Conservation (phyloP, 2,888 invertebrate species). For the Drosophila kanekoi region DNA sequence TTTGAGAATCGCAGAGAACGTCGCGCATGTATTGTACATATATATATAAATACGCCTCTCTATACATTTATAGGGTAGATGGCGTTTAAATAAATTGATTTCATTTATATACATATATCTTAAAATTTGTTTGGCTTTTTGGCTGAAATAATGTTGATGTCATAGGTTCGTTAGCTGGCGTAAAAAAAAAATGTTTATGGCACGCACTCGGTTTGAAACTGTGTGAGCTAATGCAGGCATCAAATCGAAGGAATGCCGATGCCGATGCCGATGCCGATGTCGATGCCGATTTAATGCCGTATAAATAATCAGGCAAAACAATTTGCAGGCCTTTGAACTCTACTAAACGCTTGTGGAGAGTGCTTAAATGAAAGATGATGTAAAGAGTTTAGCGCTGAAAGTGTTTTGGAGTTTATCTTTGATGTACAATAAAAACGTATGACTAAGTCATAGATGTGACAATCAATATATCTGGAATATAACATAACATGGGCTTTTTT, state of each 20-base stretch:
- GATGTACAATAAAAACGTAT: no score
- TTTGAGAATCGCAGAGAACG: no score
- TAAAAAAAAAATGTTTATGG: constrained; percentile 49
- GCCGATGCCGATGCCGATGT: not conserved
- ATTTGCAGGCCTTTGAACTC: constrained; percentile 14
- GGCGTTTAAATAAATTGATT: not conserved
- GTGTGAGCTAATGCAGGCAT: constrained; percentile 60
- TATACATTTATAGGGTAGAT: not conserved
- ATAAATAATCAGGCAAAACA: constrained; percentile 16
- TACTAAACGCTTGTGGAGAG: not conserved
- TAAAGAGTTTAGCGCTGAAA: not conserved
- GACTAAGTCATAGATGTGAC: no score
- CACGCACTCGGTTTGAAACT: constrained; percentile 50
- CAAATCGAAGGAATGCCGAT: constrained; percentile 30
- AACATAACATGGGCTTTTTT: no score
- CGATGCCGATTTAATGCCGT: constrained; percentile 13
- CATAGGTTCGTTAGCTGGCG: constrained; percentile 55
- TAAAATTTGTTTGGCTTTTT: constrained; percentile 27
- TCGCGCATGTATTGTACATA: no score
- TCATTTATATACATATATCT: constrained; percentile 16
- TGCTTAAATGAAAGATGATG: constrained; percentile 1
- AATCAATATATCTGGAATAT: no score
- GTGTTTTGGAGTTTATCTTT: not conserved
- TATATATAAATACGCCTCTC: not conserved
- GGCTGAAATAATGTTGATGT: constrained; percentile 60